Evolutionary conservation across 2,888 invertebrate species (phyloP).

Genomic region (Lasius platythorax): DNA sequence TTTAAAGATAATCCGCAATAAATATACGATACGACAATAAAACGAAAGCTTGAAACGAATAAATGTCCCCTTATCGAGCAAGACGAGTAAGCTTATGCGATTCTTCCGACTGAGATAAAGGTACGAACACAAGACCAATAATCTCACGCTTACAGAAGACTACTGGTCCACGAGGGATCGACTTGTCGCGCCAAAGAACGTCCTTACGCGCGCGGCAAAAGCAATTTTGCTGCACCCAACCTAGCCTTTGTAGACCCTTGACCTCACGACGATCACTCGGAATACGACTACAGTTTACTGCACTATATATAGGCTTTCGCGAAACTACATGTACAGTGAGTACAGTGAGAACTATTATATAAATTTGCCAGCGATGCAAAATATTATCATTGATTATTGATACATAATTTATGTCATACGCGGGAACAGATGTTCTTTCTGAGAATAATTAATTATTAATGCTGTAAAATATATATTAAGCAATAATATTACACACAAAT

Average conservation of each 20-base stretch:
- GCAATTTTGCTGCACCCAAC: constrained; percentile 46
- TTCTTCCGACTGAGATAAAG: constrained; percentile 47
- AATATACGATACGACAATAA: constrained; percentile 5
- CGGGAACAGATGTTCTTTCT: constrained; percentile 2
- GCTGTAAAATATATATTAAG: constrained; percentile 22
- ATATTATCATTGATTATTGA: constrained; percentile 34
- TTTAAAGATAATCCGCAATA: background rate
- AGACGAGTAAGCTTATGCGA: constrained; percentile 27
- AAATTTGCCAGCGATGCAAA: constrained; percentile 22
- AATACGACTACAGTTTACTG: constrained; percentile 8
- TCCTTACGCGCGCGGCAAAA: constrained; percentile 41
- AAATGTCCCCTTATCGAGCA: constrained; percentile 5
- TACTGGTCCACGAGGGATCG: constrained; percentile 22
- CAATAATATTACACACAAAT: background rate
- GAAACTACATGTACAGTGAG: background rate
- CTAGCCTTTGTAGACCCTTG: constrained; percentile 46
- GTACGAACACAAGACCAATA: constrained; percentile 38
- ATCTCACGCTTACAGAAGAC: constrained; percentile 38
- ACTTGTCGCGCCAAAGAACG: constrained; percentile 49
- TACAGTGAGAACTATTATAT: constrained; percentile 1
- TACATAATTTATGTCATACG: constrained; percentile 1
- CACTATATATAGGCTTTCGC: background rate
- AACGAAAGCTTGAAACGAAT: background rate
- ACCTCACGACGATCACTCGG: constrained; percentile 42
- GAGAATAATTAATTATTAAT: constrained; percentile 36